Evolutionary conservation across 2,113 vertebrate genomes (phyloP), one percentile per base, ranked within the genome.

Genomic region (Hystrix cristata): DNA sequence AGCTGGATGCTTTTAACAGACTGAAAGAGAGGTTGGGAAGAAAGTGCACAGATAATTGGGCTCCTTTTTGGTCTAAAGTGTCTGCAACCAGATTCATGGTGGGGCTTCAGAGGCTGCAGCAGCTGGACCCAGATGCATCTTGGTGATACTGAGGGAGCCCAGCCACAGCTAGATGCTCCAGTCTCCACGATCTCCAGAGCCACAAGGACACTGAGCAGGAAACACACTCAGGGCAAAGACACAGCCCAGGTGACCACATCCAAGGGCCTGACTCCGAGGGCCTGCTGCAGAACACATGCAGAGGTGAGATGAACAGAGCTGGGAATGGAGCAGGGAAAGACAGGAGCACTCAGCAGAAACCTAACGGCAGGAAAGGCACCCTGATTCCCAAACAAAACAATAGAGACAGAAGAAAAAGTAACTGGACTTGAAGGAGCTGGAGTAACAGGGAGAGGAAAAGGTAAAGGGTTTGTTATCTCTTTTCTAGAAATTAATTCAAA

Each of bases 1-100:
- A 83, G 96, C 96, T 97, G 95, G 89, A 96, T 97, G 93, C 65
- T 97, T 97, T 96, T 94, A 97, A 94, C 91, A 98, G 98, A 95
- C 81, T 97, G 97, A 97, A 97, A 96, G 74, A 94, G 69, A 96
- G 87, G 92, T 95, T 94, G 48, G 15, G 57, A 11, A 23, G 15
- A 87, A 80, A 79, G 51, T 64, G 31, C 83, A 93, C 69, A 95
- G 74, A 92, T 93, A 97, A 97, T 95, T 91, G 95, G 94, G 69
- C 62, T 95, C 79, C 53, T 95, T 87, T 4, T 88, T 94, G 86
- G 67, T 78, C 88, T 96, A 83, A 95, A 94, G 65, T 18, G 62
- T 97, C 90, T 84, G 76, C 93, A 80, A 93, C n/a, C 88, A 97
- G 89, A 94, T 94, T 82, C 67, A 96, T 19, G 13, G 9, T n/a